Conservation (phyloP, 2,888 invertebrate species). For the Merodon equestris region DNA sequence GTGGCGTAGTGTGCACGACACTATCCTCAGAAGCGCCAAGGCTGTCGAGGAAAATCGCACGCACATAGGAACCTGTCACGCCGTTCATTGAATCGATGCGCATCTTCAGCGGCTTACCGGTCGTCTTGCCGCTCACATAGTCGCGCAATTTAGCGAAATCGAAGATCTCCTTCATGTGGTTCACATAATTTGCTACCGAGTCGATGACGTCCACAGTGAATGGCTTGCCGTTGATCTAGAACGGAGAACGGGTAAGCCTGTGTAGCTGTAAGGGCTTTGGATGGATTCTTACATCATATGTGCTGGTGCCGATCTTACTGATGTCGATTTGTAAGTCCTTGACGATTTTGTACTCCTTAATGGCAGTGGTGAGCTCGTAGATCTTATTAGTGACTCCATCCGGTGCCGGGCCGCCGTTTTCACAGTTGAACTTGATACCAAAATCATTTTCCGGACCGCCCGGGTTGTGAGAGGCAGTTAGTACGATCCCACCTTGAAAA, state of each 20-base stretch:
- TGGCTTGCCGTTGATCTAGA: constrained; percentile 84
- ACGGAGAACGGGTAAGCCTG: constrained; percentile 47
- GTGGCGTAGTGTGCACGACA: constrained; percentile 88
- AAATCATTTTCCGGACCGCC: constrained; percentile 98
- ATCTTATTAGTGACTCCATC: constrained; percentile 94
- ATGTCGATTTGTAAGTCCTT: constrained; percentile 89
- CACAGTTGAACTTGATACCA: constrained; percentile 98
- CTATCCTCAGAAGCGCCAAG: constrained; percentile 87
- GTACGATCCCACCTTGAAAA: constrained; percentile 91
- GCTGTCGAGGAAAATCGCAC: constrained; percentile 91
- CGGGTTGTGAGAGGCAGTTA: constrained; percentile 99
- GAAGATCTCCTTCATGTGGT: constrained; percentile 97
- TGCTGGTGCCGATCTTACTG: constrained; percentile 84
- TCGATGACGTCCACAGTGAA: constrained; percentile 95
- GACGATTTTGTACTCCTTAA: constrained; percentile 89
- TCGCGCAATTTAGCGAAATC: constrained; percentile 90
- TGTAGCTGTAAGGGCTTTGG: neutral
- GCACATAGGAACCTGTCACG: constrained; percentile 98
- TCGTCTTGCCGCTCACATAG: constrained; percentile 85
- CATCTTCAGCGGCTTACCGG: constrained; percentile 87
- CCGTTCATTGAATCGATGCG: constrained; percentile 97
- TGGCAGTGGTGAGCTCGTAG: constrained; percentile 87
- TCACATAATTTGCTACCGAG: constrained; percentile 92
- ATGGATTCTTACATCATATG: constrained; percentile 79
- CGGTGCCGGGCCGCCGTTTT: constrained; percentile 98